phyloP scores from a whole-genome alignment of 2,888 invertebrate species.

The Eucera pruinosa region DNA sequence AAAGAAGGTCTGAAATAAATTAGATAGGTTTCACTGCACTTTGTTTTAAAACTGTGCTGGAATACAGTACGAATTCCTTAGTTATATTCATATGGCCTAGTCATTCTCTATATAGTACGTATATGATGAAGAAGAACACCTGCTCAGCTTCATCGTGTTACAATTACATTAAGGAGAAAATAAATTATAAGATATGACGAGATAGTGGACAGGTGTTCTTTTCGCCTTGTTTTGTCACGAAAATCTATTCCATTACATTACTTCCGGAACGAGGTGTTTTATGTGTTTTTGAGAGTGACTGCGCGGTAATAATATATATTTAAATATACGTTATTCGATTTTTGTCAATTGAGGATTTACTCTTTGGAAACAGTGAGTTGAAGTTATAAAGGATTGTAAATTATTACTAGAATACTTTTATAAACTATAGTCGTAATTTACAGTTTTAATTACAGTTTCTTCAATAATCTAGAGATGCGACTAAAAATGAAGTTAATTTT shows the following conservation, averaged over 20 bases:
- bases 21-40: slow-evolving; percentile 50
- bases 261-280: slow-evolving; percentile 69
- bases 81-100: slow-evolving; percentile 72
- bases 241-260: slow-evolving; percentile 55
- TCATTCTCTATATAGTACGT: slow-evolving; percentile 61
- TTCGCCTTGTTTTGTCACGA: slow-evolving; percentile 52
- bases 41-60: slow-evolving; percentile 41
- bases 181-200: slow-evolving; percentile 71
- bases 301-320: slow-evolving; percentile 19
- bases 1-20: slow-evolving; percentile 47
- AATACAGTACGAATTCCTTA: slow-evolving; percentile 57
- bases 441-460: no score
- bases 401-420: slow-evolving; percentile 26
- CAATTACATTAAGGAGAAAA: slow-evolving; percentile 68
- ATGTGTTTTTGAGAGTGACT: slow-evolving; percentile 66
- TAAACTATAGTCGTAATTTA: slow-evolving; percentile 10
- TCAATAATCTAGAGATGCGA: slow-evolving; percentile 14
- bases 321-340: slow-evolving; percentile 28
- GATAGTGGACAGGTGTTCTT: slow-evolving; percentile 67
- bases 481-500: slow-evolving; percentile 8
- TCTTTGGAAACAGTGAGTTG: slow-evolving; percentile 35
- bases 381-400: slow-evolving; percentile 20
- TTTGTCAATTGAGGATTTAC: slow-evolving; percentile 20
- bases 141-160: slow-evolving; percentile 72
- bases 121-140: slow-evolving; percentile 67